Conservation (phyloP, 2,113 vertebrate species). For the Picathartes gymnocephalus region DNA sequence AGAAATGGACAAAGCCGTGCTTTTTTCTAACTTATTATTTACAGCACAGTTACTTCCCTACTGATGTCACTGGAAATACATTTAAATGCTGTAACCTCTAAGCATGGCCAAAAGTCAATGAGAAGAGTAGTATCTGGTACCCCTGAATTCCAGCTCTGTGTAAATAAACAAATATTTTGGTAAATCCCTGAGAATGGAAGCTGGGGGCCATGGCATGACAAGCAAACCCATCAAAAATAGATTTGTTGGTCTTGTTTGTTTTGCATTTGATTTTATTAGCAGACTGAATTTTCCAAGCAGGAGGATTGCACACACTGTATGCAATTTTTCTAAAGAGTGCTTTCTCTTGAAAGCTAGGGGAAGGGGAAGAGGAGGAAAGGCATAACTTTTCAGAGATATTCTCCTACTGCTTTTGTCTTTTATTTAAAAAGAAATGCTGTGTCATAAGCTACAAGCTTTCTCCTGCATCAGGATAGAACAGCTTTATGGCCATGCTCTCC, state of each 20-base stretch:
- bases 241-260: not conserved
- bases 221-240: not conserved
- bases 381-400: not conserved
- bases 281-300: not conserved
- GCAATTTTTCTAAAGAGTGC: not conserved
- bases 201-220: not conserved
- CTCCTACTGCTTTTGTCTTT: not conserved
- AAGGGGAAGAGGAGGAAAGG: not conserved
- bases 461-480: not conserved
- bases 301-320: not conserved
- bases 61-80: not conserved
- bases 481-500: not conserved
- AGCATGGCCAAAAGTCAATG: not conserved
- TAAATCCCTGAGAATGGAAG: slow-evolving; percentile 2
- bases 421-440: not conserved
- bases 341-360: not conserved
- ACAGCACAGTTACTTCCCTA: not conserved
- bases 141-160: not conserved
- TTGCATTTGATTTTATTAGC: slow-evolving; percentile 16
- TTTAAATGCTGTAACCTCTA: not conserved
- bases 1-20: not conserved
- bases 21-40: not conserved
- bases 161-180: slow-evolving; percentile 37
- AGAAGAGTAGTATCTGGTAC: not conserved
- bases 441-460: not conserved